A percentile compares a stretch with the other conserved stretches of the same genome.
Conservation (phyloP, 1,140 invertebrate genomes). For the Patella vulgata region DNA sequence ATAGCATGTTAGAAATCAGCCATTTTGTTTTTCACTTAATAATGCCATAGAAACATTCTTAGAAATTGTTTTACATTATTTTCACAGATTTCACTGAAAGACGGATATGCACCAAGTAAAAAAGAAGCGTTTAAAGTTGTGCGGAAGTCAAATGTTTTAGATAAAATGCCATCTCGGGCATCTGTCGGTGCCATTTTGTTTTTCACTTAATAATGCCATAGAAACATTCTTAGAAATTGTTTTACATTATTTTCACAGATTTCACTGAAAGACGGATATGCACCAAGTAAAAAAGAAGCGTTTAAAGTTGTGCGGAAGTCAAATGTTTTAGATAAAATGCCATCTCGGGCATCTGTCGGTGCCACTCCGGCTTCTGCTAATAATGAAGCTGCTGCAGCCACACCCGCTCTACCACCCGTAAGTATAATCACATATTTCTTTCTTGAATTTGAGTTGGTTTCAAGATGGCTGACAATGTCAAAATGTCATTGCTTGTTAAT, state of each 20-base stretch:
- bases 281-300: conserved; percentile 69
- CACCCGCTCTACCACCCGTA: conserved; percentile 58
- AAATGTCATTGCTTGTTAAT: too few species aligned
- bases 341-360: conserved; percentile 14
- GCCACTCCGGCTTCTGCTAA: conserved; percentile 5
- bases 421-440: conserved; percentile 28
- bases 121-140: conserved; percentile 72
- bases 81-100: conserved; percentile 68
- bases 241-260: too few species aligned
- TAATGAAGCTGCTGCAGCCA: conserved; percentile 35
- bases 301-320: conserved; percentile 72
- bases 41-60: too few species aligned
- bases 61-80: too few species aligned
- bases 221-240: too few species aligned
- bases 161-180: conserved; percentile 67
- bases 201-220: too few species aligned
- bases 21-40: too few species aligned
- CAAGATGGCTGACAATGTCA: too few species aligned
- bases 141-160: conserved; percentile 73
- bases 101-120: conserved; percentile 69
- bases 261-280: conserved; percentile 70
- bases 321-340: conserved; percentile 74
- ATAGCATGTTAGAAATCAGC: too few species aligned
- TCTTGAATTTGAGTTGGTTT: too few species aligned
- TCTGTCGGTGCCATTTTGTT: too few species aligned